A percentile compares a stretch with the other conserved stretches of the same genome.
phyloP scores from a whole-genome alignment of 2,797 vertebrate genomes.

The Brachyrhaphis roseni region DNA sequence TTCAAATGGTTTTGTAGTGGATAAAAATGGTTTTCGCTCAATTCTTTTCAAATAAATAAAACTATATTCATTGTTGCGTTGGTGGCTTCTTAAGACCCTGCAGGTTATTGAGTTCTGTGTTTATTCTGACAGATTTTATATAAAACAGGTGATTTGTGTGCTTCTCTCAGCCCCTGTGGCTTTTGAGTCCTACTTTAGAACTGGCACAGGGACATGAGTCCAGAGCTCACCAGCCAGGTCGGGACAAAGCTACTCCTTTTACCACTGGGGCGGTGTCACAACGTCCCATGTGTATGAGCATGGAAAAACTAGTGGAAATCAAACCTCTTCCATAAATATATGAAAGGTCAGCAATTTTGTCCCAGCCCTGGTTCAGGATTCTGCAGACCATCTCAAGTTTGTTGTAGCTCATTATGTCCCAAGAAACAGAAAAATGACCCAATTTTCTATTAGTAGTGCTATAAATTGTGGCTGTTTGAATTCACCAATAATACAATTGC shows the following conservation, averaged over 20 bases:
- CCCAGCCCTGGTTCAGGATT: slow-evolving; percentile 58
- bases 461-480: slow-evolving; percentile 11
- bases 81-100: slow-evolving; percentile 37
- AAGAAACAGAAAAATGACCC: slow-evolving; percentile 59
- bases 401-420: slow-evolving; percentile 57
- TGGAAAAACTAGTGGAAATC: slow-evolving; percentile 78
- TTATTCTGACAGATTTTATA: slow-evolving; percentile 79
- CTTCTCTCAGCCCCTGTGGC: slow-evolving; percentile 55
- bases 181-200: slow-evolving; percentile 66
- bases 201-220: slow-evolving; percentile 71
- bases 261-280: slow-evolving; percentile 68
- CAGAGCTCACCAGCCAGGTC: slow-evolving; percentile 64
- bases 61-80: slow-evolving; percentile 22
- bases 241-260: slow-evolving; percentile 81
- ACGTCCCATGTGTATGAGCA: slow-evolving; percentile 75
- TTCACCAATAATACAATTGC: background rate
- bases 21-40: background rate
- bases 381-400: slow-evolving; percentile 65
- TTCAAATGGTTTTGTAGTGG: slow-evolving; percentile 2
- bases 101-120: slow-evolving; percentile 72
- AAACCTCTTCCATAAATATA: slow-evolving; percentile 80
- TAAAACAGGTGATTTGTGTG: slow-evolving; percentile 78
- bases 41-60: slow-evolving; percentile 19
- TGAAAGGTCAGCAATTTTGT: slow-evolving; percentile 80
- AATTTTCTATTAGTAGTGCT: slow-evolving; percentile 60